Base-by-base conservation (phyloP, 2,888 invertebrate genomes). In the Nomada fucata region DNA sequence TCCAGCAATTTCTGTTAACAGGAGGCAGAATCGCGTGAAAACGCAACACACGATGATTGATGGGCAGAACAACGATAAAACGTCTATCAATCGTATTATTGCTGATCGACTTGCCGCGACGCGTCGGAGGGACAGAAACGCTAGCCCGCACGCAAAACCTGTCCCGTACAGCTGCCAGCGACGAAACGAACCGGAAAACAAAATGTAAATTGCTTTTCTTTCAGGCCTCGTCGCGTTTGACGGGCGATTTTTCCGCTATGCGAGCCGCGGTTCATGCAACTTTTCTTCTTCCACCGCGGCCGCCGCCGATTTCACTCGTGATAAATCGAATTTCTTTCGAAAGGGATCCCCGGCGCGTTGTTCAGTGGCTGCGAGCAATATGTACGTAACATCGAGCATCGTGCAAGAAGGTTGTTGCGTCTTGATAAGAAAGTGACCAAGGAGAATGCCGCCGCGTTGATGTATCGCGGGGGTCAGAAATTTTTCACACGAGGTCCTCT, bases 141-240 rank as follows among this genome's bases (percentile, higher is more conserved):
- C 53, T 29, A 44, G 44, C 26, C 29, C 50, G 29, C 29, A 50
- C 29, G 61, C 18, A 36, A 65, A 55, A 64, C 44, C 44, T 23
- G 61, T 65, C 26, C 7, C 20, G 20, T 11, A 29, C 36, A 26
- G 47, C 63, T 78, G 78, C 55, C 68, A 78, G 42, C 57, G n/a
- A 18, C 57, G 76, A 78, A 78, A 73, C 75, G 76, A 73, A 80
- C 69, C 55, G 75, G 72, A 84, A 78, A 75, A 84, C 75, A 60
- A 86, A 86, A 84, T 81, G 84, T 55, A 84, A 86, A 86, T 84
- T 84, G 86, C 70, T 76, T 86, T 84, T 84, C 84, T 86, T 84
- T 84, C 73, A 76, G 61, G 26, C 50, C 57, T 59, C 76, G 71
- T 63, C 83, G 73, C 29, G 61, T 53, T 59, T 42, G 73, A 65